Conservation (phyloP, 2,113 vertebrate genomes). For the Podarcis raffonei region DNA sequence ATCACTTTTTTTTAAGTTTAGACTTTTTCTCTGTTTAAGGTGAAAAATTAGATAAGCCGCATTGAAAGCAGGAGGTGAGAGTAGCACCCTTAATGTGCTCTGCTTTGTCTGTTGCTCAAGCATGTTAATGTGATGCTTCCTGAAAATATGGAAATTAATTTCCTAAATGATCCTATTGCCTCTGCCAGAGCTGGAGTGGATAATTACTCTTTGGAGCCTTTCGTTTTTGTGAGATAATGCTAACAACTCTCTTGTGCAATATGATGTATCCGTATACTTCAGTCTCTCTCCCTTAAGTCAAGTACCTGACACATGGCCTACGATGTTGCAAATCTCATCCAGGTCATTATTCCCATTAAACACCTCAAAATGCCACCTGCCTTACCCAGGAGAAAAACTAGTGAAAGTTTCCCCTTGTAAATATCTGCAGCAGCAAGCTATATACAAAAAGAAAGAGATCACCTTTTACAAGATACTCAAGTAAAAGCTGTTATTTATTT, state of each 20-base stretch:
- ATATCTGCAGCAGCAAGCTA: not conserved
- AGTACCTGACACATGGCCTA: conserved; percentile 5
- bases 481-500: conserved; percentile 7
- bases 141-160: conserved; percentile 48
- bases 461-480: not conserved
- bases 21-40: not conserved
- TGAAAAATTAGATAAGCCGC: not conserved
- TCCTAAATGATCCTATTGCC: conserved; percentile 42
- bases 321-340: conserved; percentile 22
- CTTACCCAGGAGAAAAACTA: conserved; percentile 9
- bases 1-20: not conserved
- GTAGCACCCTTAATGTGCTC: not conserved
- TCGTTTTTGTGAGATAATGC: conserved; percentile 39
- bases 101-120: conserved; percentile 43
- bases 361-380: conserved; percentile 22
- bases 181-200: not conserved
- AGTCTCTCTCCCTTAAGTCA: conserved; percentile 17
- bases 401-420: not conserved
- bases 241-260: conserved; percentile 8
- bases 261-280: conserved; percentile 9
- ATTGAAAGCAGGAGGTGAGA: not conserved
- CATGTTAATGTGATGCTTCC: conserved; percentile 31
- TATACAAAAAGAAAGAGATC: not conserved
- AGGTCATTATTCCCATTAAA: conserved; percentile 26
- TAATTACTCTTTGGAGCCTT: conserved; percentile 22